Conservation (phyloP, 2,888 invertebrate species). For the Zhuqinia jingwanae region DNA sequence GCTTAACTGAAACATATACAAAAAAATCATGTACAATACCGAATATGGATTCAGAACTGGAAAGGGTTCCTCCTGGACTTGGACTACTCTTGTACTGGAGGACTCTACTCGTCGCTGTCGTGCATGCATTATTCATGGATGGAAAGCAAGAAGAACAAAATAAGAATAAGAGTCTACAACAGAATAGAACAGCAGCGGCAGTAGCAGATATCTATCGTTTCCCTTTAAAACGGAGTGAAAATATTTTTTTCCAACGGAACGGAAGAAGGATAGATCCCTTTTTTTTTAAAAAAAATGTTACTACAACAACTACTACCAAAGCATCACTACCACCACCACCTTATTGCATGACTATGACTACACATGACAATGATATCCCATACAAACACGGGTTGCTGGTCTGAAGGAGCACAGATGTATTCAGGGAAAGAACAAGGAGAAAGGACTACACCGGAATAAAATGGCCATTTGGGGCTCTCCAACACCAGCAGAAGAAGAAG, state of each 20-base stretch:
- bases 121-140: slow-evolving; percentile 40
- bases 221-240: not conserved
- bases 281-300: too few species aligned
- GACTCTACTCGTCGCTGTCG: not conserved
- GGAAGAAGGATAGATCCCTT: not conserved
- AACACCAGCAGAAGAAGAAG: not conserved
- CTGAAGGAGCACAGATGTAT: slow-evolving; percentile 30
- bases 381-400: too few species aligned
- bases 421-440: slow-evolving; percentile 9
- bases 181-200: too few species aligned
- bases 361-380: slow-evolving; percentile 6
- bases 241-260: slow-evolving; percentile 1
- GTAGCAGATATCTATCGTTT: not conserved
- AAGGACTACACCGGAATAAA: slow-evolving; percentile 32
- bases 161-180: not conserved
- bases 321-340: not conserved
- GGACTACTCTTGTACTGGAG: not conserved
- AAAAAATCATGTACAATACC: not conserved
- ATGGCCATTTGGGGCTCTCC: slow-evolving; percentile 51
- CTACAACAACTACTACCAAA: too few species aligned
- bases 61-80: not conserved
- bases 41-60: too few species aligned
- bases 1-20: slow-evolving; percentile 3
- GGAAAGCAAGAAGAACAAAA: slow-evolving; percentile 9
- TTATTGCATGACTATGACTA: slow-evolving; percentile 15